Percentiles rank a stretch among this genome's conserved stretches.
Evolutionary conservation across 2,113 vertebrate species (phyloP).

Genomic region (Corydoras sp.): DNA sequence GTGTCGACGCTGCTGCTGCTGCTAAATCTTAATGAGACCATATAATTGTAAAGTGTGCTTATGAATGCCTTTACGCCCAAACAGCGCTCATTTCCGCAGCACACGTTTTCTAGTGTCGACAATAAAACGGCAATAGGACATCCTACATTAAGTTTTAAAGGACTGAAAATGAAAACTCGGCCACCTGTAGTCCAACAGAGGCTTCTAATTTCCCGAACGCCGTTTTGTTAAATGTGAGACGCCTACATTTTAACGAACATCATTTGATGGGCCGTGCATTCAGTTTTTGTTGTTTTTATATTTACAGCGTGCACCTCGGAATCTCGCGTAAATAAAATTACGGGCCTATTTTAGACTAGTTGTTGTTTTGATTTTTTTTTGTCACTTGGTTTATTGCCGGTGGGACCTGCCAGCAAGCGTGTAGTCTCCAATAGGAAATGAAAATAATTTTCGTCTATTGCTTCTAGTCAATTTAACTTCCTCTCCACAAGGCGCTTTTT

Average conservation of each 20-base stretch:
- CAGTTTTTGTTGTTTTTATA: too few species aligned
- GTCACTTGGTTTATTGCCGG: background rate
- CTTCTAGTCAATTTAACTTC: constrained; percentile 99
- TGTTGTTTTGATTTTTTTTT: constrained; percentile 24
- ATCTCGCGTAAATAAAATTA: background rate
- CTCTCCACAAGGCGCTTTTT: constrained; percentile 80
- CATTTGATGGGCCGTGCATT: too few species aligned
- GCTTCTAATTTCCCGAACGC: constrained; percentile 3
- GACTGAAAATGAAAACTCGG: background rate
- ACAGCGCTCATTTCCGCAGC: constrained; percentile 43
- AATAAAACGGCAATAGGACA: constrained; percentile 27
- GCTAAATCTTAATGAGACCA: constrained; percentile 46
- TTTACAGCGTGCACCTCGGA: too few species aligned
- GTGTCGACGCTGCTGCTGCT: constrained; percentile 29
- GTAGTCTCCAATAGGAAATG: constrained; percentile 73
- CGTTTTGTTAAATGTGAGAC: background rate
- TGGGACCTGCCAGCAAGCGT: constrained; percentile 11
- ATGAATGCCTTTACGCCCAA: constrained; percentile 37
- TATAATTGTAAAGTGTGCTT: constrained; percentile 46
- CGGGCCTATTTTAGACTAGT: constrained; percentile 27
- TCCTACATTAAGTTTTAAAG: constrained; percentile 33
- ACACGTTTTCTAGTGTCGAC: constrained; percentile 24
- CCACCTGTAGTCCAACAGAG: background rate
- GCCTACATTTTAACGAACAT: too few species aligned
- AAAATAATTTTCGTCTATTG: constrained; percentile 99